Conservation (phyloP, 2,113 vertebrate genomes). For the Axis porcinus region DNA sequence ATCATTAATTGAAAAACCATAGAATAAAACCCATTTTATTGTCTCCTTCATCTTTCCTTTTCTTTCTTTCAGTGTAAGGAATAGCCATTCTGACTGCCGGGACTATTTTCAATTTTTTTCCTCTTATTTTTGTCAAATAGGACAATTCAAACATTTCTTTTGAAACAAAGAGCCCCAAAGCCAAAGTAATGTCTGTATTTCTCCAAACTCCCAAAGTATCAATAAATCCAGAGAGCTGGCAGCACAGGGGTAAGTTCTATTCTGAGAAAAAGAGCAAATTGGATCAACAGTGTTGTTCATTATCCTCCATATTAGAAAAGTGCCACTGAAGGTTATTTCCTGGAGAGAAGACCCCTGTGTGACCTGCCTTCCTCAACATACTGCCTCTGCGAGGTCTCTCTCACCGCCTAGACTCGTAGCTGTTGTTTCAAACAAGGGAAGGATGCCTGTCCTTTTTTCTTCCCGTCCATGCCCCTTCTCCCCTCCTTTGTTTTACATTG, state of each 20-base stretch:
- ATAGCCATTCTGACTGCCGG: slow-evolving; percentile 36
- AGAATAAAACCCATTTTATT: slow-evolving; percentile 34
- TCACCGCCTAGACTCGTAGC: neutral
- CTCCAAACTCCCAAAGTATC: slow-evolving; percentile 54
- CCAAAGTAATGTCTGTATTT: slow-evolving; percentile 57
- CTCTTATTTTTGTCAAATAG: slow-evolving; percentile 52
- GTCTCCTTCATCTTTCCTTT: slow-evolving; percentile 1
- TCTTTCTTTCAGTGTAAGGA: slow-evolving; percentile 52
- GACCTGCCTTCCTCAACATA: slow-evolving; percentile 38
- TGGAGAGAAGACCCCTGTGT: slow-evolving; percentile 57
- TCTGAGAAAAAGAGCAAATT: slow-evolving; percentile 57
- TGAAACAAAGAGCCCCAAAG: slow-evolving; percentile 62
- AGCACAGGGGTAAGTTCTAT: slow-evolving; percentile 53
- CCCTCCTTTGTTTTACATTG: neutral
- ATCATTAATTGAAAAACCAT: slow-evolving; percentile 50
- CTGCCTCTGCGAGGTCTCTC: neutral
- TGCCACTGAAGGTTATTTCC: slow-evolving; percentile 50
- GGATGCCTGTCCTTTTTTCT: neutral
- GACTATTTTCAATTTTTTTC: slow-evolving; percentile 22
- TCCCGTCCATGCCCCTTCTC: neutral
- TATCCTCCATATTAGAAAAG: slow-evolving; percentile 64
- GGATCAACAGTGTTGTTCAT: slow-evolving; percentile 64
- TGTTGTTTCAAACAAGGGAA: neutral
- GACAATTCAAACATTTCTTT: slow-evolving; percentile 62
- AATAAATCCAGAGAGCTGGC: slow-evolving; percentile 61